A percentile compares a stretch with the other conserved stretches of the same genome.
Conservation (phyloP, 1,140 invertebrate genomes). For the Thaumatotibia leucotreta region DNA sequence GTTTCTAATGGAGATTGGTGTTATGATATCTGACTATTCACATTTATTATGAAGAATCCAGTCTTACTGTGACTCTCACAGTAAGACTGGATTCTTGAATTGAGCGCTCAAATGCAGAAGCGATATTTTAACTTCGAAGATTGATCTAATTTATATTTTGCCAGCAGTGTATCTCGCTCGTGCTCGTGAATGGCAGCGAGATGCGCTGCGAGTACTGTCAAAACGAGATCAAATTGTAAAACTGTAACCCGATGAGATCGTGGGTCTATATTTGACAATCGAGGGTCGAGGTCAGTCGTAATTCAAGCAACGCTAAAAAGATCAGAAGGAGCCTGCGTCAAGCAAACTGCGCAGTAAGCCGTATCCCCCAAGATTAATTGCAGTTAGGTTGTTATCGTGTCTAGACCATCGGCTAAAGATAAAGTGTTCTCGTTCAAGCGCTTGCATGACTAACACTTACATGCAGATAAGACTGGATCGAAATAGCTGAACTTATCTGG, state of each 20-base stretch:
- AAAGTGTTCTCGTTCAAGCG: background rate
- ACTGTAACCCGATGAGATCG: background rate
- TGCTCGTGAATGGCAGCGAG: no score
- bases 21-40: background rate
- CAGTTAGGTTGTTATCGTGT: background rate
- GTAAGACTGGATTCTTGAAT: background rate
- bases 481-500: conserved; percentile 3
- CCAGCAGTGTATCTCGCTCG: no score
- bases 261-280: background rate
- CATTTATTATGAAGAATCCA: background rate
- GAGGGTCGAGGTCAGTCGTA: conserved; percentile 7
- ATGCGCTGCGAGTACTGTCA: no score
- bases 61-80: no score
- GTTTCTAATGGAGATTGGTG: no score
- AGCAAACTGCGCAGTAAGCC: background rate
- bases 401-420: background rate
- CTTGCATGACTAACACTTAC: background rate
- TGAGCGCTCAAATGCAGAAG: background rate
- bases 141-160: no score
- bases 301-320: background rate
- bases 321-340: background rate
- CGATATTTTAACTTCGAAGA: no score
- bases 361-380: background rate
- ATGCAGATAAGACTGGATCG: background rate
- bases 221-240: no score